Evolutionary conservation across 2,797 vertebrate genomes (phyloP).

Genomic region (Peromyscus attwateri): DNA sequence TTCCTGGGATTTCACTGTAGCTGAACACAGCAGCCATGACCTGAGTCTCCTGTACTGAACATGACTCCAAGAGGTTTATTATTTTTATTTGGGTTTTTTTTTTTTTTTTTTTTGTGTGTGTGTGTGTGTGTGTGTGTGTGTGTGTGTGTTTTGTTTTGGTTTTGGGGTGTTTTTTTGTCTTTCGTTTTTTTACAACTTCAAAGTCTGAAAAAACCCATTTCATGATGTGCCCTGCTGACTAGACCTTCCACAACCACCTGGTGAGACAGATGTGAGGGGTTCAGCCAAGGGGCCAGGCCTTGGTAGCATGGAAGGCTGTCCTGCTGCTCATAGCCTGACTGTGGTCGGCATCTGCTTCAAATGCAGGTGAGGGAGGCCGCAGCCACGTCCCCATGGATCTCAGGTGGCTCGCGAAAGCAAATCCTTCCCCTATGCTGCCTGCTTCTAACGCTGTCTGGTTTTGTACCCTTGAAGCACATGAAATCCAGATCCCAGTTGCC

Average conservation of each 20-base stretch:
- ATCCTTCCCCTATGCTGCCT: not conserved
- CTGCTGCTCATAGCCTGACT: not conserved
- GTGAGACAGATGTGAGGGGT: not conserved
- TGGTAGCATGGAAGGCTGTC: accelerated
- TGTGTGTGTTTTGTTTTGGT: no score
- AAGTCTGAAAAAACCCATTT: not conserved
- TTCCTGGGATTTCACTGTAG: not conserved
- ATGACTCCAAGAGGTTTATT: not conserved
- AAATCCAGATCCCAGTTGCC: accelerated
- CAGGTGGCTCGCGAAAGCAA: not conserved
- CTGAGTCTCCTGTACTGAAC: accelerated
- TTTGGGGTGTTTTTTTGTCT: no score
- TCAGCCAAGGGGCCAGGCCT: not conserved
- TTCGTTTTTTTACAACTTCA: not conserved
- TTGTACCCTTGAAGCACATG: not conserved
- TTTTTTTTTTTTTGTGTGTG: no score
- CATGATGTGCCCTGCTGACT: not conserved
- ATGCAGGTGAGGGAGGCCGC: accelerated
- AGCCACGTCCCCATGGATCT: accelerated
- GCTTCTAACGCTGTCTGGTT: not conserved
- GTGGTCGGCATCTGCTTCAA: not conserved
- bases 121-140: no score
- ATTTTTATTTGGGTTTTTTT: not conserved
- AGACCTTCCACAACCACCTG: not conserved
- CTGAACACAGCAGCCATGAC: no score